Conservation (phyloP, 2,113 vertebrate genomes). For the Dendrocopos noguchii region DNA sequence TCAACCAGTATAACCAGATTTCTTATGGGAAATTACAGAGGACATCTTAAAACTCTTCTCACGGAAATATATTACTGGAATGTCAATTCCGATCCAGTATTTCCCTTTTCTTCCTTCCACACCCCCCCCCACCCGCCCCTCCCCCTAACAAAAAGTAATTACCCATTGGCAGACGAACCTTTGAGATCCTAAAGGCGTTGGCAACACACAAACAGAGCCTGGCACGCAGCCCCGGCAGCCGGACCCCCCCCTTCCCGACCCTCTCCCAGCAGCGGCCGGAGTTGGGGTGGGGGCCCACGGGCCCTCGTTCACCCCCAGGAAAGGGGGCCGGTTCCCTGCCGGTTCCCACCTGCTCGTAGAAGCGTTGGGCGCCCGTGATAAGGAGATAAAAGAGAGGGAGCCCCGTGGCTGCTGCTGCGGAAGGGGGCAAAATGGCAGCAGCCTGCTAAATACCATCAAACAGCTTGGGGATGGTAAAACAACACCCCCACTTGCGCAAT, state of each 20-base stretch:
- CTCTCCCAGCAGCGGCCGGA: neutral
- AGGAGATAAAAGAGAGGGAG: constrained; percentile 4
- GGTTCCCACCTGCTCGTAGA: constrained; percentile 11
- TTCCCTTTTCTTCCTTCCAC: neutral
- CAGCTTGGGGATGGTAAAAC: neutral
- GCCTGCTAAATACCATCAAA: neutral
- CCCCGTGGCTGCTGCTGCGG: neutral
- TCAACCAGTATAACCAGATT: constrained; percentile 80
- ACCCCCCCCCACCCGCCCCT: fast-evolving
- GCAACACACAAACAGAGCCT: neutral
- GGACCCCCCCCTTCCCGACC: neutral
- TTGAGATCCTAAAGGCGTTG: neutral
- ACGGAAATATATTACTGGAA: constrained; percentile 56
- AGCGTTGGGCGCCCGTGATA: neutral
- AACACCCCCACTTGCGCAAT: too few species aligned
- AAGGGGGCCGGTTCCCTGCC: neutral
- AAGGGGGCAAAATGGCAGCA: neutral
- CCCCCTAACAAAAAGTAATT: constrained; percentile 39
- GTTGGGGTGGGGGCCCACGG: neutral
- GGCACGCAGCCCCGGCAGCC: neutral
- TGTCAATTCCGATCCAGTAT: constrained; percentile 43
- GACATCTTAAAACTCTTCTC: constrained; percentile 69
- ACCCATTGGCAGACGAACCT: constrained; percentile 36
- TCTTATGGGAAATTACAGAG: constrained; percentile 79
- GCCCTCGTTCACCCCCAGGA: neutral